Conservation (phyloP, 2,797 vertebrate species). For the Fratercula arctica region DNA sequence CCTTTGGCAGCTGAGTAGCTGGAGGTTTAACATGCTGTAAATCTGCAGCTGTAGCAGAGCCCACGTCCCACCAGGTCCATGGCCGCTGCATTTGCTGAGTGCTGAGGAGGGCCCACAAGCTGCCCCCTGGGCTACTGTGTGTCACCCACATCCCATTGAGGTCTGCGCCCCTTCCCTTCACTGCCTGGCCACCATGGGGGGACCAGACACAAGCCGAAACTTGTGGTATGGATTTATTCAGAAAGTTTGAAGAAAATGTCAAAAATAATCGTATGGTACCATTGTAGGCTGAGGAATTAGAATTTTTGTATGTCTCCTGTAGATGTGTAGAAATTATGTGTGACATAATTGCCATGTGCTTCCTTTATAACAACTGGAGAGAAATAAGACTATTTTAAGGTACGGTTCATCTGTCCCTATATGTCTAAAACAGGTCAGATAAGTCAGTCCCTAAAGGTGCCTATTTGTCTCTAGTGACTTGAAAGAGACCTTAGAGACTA, state of each 20-base stretch:
- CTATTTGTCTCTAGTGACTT: neutral
- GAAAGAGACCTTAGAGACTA: neutral
- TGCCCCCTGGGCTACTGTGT: rapidly evolving
- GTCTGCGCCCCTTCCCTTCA: rapidly evolving
- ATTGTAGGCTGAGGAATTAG: neutral
- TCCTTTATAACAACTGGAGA: neutral
- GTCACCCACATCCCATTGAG: neutral
- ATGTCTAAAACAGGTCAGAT: neutral
- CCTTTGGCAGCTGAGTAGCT: constrained; percentile 18
- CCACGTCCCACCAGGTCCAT: neutral
- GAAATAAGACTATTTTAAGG: neutral
- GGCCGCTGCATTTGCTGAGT: neutral
- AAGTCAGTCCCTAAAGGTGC: neutral
- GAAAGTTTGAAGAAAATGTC: neutral
- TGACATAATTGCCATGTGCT: neutral
- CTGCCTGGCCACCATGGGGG: neutral
- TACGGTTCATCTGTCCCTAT: neutral
- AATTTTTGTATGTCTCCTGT: neutral
- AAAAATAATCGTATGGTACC: neutral
- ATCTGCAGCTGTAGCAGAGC: constrained; percentile 19
- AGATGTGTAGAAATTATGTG: neutral
- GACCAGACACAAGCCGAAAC: rapidly evolving
- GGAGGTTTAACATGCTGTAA: neutral
- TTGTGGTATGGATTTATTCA: neutral
- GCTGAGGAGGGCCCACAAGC: neutral